These are phyloP conservation scores for Rafetus swinhoei DNA, from an alignment of 2,113 vertebrate species.

Conservation along the genomic window DNA sequence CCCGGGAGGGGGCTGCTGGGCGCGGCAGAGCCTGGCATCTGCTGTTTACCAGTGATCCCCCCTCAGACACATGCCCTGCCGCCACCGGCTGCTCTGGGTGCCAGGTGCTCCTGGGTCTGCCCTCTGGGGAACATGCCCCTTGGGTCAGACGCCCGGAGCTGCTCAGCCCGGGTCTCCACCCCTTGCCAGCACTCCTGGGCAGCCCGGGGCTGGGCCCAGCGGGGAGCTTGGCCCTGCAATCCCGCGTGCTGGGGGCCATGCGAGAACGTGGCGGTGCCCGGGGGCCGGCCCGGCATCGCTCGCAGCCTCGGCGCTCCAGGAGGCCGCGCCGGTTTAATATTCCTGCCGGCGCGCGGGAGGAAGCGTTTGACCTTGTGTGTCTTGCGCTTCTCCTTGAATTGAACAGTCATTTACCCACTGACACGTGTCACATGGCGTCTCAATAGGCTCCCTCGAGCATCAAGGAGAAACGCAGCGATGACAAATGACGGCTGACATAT, in stretches of 20 bases:
- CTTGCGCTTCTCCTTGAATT: conserved; percentile 75
- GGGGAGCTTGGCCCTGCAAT: background rate
- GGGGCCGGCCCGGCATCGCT: rapidly evolving
- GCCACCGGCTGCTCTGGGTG: background rate
- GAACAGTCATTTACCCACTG: conserved; percentile 75
- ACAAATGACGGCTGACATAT: conserved; percentile 17
- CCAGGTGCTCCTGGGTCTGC: no score
- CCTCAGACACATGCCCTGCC: background rate
- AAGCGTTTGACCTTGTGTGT: conserved; percentile 79
- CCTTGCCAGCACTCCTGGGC: background rate
- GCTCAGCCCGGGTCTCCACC: background rate
- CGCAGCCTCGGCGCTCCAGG: background rate
- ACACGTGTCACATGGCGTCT: conserved; percentile 73
- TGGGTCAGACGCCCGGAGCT: no score
- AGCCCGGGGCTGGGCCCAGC: rapidly evolving
- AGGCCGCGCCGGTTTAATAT: conserved; percentile 65
- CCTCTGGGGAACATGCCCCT: background rate
- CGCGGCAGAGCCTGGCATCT: no score
- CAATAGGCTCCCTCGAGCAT: conserved; percentile 55
- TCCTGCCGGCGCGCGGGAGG: conserved; percentile 61
- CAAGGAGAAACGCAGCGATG: conserved; percentile 11
- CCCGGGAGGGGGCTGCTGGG: no score
- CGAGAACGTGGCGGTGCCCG: background rate
- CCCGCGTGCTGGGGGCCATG: background rate
- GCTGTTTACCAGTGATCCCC: no score